Evolutionary conservation across 2,113 vertebrate species (phyloP), one percentile per base, ranked within the genome.

Genomic region (Boulengeromyrus knoepffleri): DNA sequence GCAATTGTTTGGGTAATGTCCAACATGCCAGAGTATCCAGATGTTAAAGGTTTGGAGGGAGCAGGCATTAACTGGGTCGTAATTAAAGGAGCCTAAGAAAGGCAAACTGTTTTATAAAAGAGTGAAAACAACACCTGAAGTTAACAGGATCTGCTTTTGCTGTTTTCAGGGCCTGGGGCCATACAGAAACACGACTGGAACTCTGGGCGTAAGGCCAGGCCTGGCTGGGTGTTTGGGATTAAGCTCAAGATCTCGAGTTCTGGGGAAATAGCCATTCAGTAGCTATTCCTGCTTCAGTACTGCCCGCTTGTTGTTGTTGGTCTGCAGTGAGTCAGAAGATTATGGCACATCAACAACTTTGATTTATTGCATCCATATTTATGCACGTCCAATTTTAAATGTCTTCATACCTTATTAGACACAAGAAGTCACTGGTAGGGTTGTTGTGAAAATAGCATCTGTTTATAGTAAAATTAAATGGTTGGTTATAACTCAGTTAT

Each of bases 111-210:
- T 83, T 42, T 45, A 83, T 83, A 45, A 83, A 45, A 83, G 31
- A 45, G 85, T 27, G 52, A 86, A 86, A 49, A 52, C 45, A 86
- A 15, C 85, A 86, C n/a, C 85, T 86, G 47, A 86, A 86, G 85
- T 21, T 45, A n/a, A 45, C 46, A 17, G 49, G 85, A 31, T 52
- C 85, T 86, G n/a, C 9, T 50, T 86, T 50, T 86, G 46, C 15
- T 1, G 3, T 36, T 86, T 86, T 50, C 12, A 10, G 46, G 10
- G 84, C 84, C 24, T 5, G 1, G 3, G n/a, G 46, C 24, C 6
- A 1, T 47, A 85, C 84, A 85, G 19, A 47, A 24, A 85, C 84
- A 85, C 24, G 45, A 49, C 84, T n/a, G 84, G 46, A 85, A 50
- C 46, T 46, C 84, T 85, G 84, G 46, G 84, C 46, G 24, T n/a